phyloP scores from a whole-genome alignment of 2,797 vertebrate genomes.

The Lepilemur ruficaudatus region DNA sequence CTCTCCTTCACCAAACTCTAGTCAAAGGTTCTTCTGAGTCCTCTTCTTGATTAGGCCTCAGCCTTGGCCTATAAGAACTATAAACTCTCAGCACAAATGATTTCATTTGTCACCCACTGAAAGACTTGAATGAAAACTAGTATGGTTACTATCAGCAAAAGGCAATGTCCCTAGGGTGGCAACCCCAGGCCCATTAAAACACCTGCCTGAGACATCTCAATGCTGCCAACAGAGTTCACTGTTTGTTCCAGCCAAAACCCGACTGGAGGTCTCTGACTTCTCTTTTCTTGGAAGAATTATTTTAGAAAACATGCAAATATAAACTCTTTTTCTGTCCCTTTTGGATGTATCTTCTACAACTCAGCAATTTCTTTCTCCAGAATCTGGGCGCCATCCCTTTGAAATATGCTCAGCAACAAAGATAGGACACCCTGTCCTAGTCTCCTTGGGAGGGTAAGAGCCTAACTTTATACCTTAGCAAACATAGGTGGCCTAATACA shows the following conservation, averaged over 20 bases:
- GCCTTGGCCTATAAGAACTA: not conserved
- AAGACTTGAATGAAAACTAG: not conserved
- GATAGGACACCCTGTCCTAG: too few species aligned
- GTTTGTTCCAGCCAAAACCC: not conserved
- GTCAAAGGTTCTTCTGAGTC: not conserved
- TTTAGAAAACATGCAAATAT: not conserved
- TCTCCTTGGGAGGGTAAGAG: not conserved
- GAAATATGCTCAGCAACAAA: not conserved
- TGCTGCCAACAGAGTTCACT: not conserved
- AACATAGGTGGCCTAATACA: not conserved
- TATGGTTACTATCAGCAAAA: not conserved
- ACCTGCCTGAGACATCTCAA: not conserved
- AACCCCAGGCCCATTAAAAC: not conserved
- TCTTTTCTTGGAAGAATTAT: not conserved
- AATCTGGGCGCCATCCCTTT: not conserved
- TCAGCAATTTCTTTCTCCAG: not conserved
- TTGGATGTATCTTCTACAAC: not conserved
- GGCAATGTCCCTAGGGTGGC: not conserved
- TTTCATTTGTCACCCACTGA: not conserved
- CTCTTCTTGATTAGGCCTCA: not conserved
- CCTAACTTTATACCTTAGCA: not conserved
- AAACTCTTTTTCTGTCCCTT: not conserved
- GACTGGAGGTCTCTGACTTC: not conserved
- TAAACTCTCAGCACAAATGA: not conserved
- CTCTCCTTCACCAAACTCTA: not conserved